Conservation (phyloP, 2,888 invertebrate genomes). For the Hermodice carunculata region DNA sequence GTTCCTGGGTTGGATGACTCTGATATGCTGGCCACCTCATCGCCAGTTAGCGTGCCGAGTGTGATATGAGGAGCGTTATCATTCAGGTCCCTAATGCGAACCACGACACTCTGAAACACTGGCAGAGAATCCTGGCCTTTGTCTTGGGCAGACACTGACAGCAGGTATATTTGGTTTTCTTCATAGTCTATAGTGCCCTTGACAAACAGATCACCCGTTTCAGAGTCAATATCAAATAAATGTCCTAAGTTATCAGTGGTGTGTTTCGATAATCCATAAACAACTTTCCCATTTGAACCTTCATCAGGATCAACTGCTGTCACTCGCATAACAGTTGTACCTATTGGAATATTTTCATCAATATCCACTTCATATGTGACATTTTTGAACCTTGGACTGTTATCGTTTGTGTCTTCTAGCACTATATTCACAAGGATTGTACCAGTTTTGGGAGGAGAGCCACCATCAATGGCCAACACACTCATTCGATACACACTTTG, state of each 20-base stretch:
- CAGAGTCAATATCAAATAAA: slow-evolving; percentile 32
- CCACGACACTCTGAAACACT: slow-evolving; percentile 43
- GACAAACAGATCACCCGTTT: slow-evolving; percentile 32
- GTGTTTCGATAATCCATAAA: slow-evolving; percentile 30
- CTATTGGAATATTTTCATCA: slow-evolving; percentile 28
- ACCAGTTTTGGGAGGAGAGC: slow-evolving; percentile 72
- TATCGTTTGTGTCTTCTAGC: slow-evolving; percentile 40
- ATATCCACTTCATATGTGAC: slow-evolving; percentile 33
- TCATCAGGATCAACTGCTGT: slow-evolving; percentile 33
- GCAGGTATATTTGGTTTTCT: slow-evolving; percentile 17
- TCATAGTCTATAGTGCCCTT: slow-evolving; percentile 37
- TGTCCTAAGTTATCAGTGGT: slow-evolving; percentile 34
- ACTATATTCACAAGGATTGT: slow-evolving; percentile 29
- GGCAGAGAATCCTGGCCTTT: slow-evolving; percentile 45
- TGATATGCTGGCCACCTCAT: slow-evolving; percentile 72
- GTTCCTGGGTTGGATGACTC: slow-evolving; percentile 86
- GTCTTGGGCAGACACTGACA: slow-evolving; percentile 42
- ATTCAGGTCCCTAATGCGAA: slow-evolving; percentile 53
- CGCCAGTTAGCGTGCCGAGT: slow-evolving; percentile 44
- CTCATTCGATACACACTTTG: slow-evolving; percentile 77
- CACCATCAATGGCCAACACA: slow-evolving; percentile 90
- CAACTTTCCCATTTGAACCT: slow-evolving; percentile 33
- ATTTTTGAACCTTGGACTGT: slow-evolving; percentile 35
- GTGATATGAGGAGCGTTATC: slow-evolving; percentile 55
- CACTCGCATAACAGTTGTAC: slow-evolving; percentile 26